Base-by-base conservation (phyloP, 2,888 invertebrate species). In the Abrostola triplasia region DNA sequence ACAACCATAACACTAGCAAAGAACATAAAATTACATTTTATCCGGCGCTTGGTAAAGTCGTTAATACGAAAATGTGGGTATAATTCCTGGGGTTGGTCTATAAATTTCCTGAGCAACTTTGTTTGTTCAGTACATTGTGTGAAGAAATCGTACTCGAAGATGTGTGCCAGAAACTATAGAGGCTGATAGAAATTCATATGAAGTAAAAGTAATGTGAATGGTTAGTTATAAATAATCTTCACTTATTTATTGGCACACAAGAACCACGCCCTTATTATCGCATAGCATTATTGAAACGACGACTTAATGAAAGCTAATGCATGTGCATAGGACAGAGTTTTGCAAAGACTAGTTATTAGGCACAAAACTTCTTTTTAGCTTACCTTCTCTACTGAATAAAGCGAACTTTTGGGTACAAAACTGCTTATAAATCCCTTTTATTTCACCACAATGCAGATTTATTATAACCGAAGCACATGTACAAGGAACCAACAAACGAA, bases 61-160 rank as follows among this genome's bases (percentile, higher is more conserved):
- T 78, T 76, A 76, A 69, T 73, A 67, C 67, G 59, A 67, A 70
- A 76, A 74, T 71, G 67, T 64, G 67, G 44, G 65, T 68, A 75
- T 79, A 65, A 79, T 77, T 66, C 60, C 42, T 41, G 40, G 62
- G 44, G 55, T 59, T 65, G 55, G 62, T 63, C 70, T 70, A 76
- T 79, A 79, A 77, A 80, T 73, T 80, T 76, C 73, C 78, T 60
- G 62, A 70, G 77, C 70, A 75, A 80, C 76, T 76, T 70, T 70
- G 67, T 73, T 60, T 67, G 71, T 71, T 63, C 24, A 44, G 54
- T 68, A 72, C 66, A 74, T 76, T 78, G 70, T 78, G 62, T 59
- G 41, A 48, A 58, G 38, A 58, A 67, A 69, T 79, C 49, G 66
- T 76, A 58, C 65, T 60, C 42, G 52, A 47, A 68, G 63, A 61